Base-by-base conservation (phyloP, 2,888 invertebrate species). In the Spodoptera picta region DNA sequence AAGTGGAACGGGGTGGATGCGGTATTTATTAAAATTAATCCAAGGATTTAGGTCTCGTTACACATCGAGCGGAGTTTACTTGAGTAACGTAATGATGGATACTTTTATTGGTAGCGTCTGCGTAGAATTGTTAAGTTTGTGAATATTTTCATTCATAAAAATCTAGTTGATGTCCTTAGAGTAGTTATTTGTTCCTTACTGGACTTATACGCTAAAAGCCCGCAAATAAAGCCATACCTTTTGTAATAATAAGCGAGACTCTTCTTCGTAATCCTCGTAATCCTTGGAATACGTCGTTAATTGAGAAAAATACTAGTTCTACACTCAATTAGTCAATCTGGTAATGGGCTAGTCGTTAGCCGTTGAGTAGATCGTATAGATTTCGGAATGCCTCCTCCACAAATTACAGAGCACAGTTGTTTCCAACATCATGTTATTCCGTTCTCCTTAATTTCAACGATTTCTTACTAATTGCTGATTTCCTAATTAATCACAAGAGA, bases 401-500 rank as follows among this genome's bases (percentile, higher is more conserved):
- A 24, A 14, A 31, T 12, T 42, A 50, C n/a, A 9, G 23, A 5
- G 47, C 23, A 9, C 43, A 62, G 27, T 54, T 45, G 27, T 12
- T 3, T 58, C 24, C 6, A 4, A 60, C 52, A 54, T 49, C 51
- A 4, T 24, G 23, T 45, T 31, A 48, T 59, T 36, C 54, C 55
- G 62, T 71, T 79, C 76, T 82, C 75, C 85, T 83, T 87, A 87
- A 90, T 87, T 87, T 87, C 79, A 77, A 83, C 87, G 82, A 88
- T 90, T 90, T 85, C 83, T 80, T 80, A 82, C 87, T 93, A 92
- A 93, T 93, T 92, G 87, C 91, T 88, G 89, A 92, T 93, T 93
- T 91, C 87, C 89, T 90, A 93, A 94, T 94, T 94, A 92, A 93
- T 94, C 93, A 93, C 92, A 69, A 79, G 87, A 84, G 89, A 87